Conservation (phyloP, 1,140 invertebrate species). For the Sogatella furcifera region DNA sequence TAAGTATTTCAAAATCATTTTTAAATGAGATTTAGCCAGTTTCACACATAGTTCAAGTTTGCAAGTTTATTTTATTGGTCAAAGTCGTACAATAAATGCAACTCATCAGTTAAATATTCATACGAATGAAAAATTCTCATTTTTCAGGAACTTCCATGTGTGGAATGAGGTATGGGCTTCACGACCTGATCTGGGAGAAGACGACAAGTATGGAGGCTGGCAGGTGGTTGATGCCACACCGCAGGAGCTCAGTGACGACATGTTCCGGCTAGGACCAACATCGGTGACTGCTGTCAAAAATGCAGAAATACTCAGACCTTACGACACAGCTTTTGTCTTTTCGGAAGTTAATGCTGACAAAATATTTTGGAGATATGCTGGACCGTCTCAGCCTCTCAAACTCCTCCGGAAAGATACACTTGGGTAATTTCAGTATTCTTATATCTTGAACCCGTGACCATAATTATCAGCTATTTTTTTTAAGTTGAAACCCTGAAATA, state of each 20-base stretch:
- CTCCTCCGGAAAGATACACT: constrained; percentile 61
- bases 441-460: too few relatives aligned
- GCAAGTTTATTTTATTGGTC: too few relatives aligned
- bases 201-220: constrained; percentile 70
- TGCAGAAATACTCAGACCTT: constrained; percentile 68
- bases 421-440: constrained; percentile 34
- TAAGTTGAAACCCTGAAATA: too few relatives aligned
- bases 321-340: constrained; percentile 75
- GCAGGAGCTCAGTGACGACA: constrained; percentile 69
- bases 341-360: constrained; percentile 85
- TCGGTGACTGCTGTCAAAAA: constrained; percentile 67
- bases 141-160: constrained; percentile 76
- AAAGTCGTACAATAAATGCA: too few relatives aligned
- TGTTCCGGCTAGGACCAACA: constrained; percentile 74
- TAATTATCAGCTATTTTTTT: too few relatives aligned
- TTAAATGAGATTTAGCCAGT: too few relatives aligned
- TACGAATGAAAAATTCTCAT: too few relatives aligned
- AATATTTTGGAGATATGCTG: constrained; percentile 72
- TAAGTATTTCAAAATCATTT: too few relatives aligned
- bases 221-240: constrained; percentile 89
- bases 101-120: too few relatives aligned
- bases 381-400: constrained; percentile 68
- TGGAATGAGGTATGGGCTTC: constrained; percentile 95
- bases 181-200: constrained; percentile 61
- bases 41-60: too few relatives aligned